These are phyloP conservation scores for Rhizomys pruinosus DNA, from an alignment of 2,113 vertebrate genomes.

Conservation along the genomic window DNA sequence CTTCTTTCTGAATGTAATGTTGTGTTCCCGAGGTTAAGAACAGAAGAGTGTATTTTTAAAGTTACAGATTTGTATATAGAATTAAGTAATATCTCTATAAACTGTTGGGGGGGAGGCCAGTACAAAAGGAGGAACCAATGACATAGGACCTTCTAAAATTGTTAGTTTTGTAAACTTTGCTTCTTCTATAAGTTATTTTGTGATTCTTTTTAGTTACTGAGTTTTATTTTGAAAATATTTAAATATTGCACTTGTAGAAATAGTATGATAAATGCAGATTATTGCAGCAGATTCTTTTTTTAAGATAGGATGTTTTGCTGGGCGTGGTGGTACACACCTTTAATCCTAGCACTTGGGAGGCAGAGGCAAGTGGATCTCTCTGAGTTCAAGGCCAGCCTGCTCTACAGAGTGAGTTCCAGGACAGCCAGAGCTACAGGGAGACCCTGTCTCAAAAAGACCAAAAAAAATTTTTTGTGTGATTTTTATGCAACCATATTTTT, in stretches of 20 bases:
- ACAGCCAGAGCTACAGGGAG: too few relatives aligned
- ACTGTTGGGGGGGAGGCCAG: constrained; percentile 18
- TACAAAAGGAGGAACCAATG: constrained; percentile 72
- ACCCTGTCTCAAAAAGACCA: too few relatives aligned
- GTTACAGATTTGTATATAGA: constrained; percentile 72
- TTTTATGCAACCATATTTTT: constrained; percentile 82
- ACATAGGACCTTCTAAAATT: constrained; percentile 70
- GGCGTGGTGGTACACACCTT: too few relatives aligned
- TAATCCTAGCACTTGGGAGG: too few relatives aligned
- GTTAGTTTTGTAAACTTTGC: constrained; percentile 77
- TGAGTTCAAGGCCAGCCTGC: too few relatives aligned
- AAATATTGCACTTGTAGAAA: constrained; percentile 84
- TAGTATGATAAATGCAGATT: constrained; percentile 75
- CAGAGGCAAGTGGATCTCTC: too few relatives aligned
- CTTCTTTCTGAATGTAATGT: constrained; percentile 39
- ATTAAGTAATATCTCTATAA: constrained; percentile 61
- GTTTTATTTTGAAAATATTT: constrained; percentile 81
- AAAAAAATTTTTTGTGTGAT: too few relatives aligned
- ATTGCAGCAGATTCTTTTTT: constrained; percentile 78
- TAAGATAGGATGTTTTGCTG: constrained; percentile 78
- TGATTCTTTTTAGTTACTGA: constrained; percentile 78
- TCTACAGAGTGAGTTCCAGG: too few relatives aligned
- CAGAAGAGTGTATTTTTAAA: constrained; percentile 74
- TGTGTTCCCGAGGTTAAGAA: constrained; percentile 60
- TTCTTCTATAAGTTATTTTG: constrained; percentile 79